Evolutionary conservation across 23 tunicate species (phyloP).

Genomic region (Styela clava): DNA sequence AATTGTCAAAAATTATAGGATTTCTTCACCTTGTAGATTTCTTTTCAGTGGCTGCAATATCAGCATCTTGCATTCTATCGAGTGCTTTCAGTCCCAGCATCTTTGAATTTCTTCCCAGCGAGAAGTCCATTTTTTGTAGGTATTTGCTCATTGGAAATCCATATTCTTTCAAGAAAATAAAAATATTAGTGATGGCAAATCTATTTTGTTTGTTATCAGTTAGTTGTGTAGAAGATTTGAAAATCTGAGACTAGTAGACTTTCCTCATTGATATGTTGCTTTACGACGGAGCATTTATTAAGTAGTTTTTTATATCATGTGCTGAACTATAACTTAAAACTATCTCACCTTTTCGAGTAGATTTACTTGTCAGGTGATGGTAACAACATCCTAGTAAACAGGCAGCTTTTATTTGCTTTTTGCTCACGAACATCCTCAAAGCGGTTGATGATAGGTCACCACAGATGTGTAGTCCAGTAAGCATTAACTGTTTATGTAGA

Average conservation of each 20-base stretch:
- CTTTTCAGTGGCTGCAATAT: neutral
- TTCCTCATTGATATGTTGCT: no score
- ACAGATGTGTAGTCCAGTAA: slow-evolving; percentile 75
- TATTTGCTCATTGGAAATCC: slow-evolving; percentile 67
- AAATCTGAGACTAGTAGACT: no score
- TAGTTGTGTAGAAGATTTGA: no score
- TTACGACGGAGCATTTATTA: no score
- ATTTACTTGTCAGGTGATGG: slow-evolving; percentile 28
- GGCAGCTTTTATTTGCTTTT: slow-evolving; percentile 19
- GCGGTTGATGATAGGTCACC: slow-evolving; percentile 65
- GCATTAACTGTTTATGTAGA: slow-evolving; percentile 1
- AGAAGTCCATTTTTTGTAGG: slow-evolving; percentile 10
- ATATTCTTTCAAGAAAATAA: slow-evolving; percentile 7
- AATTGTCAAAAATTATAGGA: no score
- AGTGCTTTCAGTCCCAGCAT: slow-evolving; percentile 68
- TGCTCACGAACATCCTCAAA: slow-evolving; percentile 33
- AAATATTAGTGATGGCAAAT: no score
- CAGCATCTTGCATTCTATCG: slow-evolving; percentile 25
- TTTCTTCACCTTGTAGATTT: slow-evolving; percentile 42
- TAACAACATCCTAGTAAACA: slow-evolving; percentile 90
- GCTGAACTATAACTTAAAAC: no score
- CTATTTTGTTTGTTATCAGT: no score
- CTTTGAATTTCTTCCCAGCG: slow-evolving; percentile 66
- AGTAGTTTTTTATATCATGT: no score
- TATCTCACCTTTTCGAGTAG: neutral